These are phyloP conservation scores for Smutsia gigantea DNA, from an alignment of 2,797 vertebrate species.

Conservation along the genomic window DNA sequence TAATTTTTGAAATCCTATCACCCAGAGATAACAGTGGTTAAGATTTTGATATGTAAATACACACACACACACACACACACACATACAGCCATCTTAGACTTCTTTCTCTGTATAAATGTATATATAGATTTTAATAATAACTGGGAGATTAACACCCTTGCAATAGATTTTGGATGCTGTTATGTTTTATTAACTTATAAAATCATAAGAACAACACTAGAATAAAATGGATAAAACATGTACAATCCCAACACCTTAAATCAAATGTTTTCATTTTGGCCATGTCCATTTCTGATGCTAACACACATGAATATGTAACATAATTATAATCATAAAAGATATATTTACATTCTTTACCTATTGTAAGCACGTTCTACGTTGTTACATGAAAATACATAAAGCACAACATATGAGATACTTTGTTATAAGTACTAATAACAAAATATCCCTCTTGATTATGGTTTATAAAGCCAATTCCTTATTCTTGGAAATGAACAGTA, in stretches of 20 bases:
- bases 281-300: constrained; percentile 23
- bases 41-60: background rate
- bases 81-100: background rate
- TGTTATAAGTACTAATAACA: background rate
- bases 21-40: background rate
- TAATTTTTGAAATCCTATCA: constrained; percentile 4
- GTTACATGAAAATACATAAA: constrained; percentile 17
- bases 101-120: constrained; percentile 45
- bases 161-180: background rate
- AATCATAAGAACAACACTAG: constrained; percentile 4
- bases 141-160: background rate
- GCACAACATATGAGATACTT: background rate
- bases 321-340: constrained; percentile 34
- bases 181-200: constrained; percentile 9
- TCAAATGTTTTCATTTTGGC: constrained; percentile 24
- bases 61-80: background rate
- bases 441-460: background rate
- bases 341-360: constrained; percentile 5
- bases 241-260: background rate
- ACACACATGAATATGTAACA: background rate
- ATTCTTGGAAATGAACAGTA: constrained; percentile 38
- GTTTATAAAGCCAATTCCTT: background rate
- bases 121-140: constrained; percentile 18
- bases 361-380: background rate
- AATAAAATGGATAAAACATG: background rate